Base-by-base conservation (phyloP, 2,113 vertebrate genomes). In the Rhynchomys soricoides region DNA sequence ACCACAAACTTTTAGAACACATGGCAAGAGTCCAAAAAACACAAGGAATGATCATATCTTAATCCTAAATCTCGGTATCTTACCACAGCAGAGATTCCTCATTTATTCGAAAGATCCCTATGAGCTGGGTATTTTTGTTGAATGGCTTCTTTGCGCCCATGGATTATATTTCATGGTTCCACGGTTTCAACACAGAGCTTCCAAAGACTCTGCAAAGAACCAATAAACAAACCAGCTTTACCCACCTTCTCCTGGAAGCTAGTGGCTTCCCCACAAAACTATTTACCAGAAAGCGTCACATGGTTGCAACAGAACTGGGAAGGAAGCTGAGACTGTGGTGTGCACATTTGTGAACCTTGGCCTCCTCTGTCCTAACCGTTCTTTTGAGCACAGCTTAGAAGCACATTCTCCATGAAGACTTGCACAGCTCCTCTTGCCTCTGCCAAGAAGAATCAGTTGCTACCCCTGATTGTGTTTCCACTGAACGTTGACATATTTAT, bases 341-440 rank as follows among this genome's bases (percentile, higher is more conserved):
- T 15, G 8, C 40, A 12, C 16, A 11, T 48, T 81, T 19, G 26
- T 77, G 59, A 86, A 19, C 17, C 8, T 17, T 48, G 43, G 34
- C 13, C 12, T 29, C 2, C 11, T 68, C 10, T 55, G 52, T 16
- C 13, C 74, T 0, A 62, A 7, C 29, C n/a, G 7, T 26, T 48
- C 26, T 50, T 62, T 75, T 66, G n/a, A 79, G 26, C 17, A 24
- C 75, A 81, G 15, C 43, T 94, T 64, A 74, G 64, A 19, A 73
- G 15, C 7, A 26, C 29, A 7, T 70, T 31, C 43, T 68, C 31
- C 26, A 13, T 1, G 29, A 85, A 94, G 89, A 48, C n/a, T 43
- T 48, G 0, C 15, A 1, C 0, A 10, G 26, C 22, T 15, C 6
- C 2, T 13, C 24, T 1, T 40, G n/a, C 12, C 19, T 6, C 89